Evolutionary conservation across 2,113 vertebrate genomes (phyloP).

Genomic region (Periophthalmodon schlosseri): DNA sequence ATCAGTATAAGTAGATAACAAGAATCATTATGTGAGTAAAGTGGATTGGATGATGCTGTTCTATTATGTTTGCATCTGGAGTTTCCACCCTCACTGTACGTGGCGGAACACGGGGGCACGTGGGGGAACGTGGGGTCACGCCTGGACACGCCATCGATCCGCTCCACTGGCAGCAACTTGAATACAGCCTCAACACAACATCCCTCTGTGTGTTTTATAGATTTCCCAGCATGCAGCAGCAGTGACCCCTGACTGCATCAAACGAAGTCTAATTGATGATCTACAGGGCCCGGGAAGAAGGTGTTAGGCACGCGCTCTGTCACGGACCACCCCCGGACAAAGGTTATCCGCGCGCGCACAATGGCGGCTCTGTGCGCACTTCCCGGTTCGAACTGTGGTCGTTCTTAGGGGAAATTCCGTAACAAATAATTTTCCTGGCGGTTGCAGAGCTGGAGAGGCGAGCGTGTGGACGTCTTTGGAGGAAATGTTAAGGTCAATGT

Average conservation of each 20-base stretch:
- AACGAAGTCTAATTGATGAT: constrained; percentile 17
- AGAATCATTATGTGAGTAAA: not conserved
- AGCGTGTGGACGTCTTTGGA: not conserved
- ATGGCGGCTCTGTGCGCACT: constrained; percentile 32
- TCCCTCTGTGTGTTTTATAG: constrained; percentile 45
- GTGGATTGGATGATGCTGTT: too few species aligned
- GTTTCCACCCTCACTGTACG: not conserved
- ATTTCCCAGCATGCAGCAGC: constrained; percentile 51
- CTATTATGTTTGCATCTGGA: too few species aligned
- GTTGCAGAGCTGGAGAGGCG: not conserved
- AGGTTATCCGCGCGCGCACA: constrained; percentile 47
- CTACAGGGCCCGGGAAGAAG: not conserved
- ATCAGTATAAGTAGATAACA: not conserved
- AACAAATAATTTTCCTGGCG: not conserved
- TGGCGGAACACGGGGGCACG: constrained; percentile 7
- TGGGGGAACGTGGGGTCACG: constrained; percentile 18
- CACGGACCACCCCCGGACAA: constrained; percentile 44
- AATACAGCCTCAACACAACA: constrained; percentile 41
- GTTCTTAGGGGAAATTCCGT: not conserved
- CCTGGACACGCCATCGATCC: constrained; percentile 37
- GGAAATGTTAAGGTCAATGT: too few species aligned
- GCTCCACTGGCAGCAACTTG: constrained; percentile 28
- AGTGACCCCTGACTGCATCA: constrained; percentile 31
- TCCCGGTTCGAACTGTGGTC: constrained; percentile 33
- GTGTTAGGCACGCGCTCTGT: not conserved